Evolutionary conservation across 2,797 vertebrate genomes (phyloP).

Genomic region (Crypturellus tataupa): DNA sequence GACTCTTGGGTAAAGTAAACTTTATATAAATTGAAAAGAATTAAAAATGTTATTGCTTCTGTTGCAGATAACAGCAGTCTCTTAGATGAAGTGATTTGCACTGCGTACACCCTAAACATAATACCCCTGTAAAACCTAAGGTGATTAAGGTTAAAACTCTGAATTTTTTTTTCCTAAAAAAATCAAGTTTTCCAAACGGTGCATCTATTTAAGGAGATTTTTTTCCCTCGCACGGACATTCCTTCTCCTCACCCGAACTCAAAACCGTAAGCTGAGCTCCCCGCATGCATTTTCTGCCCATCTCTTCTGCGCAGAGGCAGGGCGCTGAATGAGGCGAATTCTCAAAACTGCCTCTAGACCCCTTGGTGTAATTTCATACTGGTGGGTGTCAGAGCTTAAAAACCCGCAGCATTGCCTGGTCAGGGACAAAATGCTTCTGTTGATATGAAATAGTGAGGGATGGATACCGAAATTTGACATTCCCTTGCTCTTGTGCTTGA

Average conservation of each 20-base stretch:
- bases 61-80: background rate
- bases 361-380: background rate
- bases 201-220: background rate
- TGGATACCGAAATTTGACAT: background rate
- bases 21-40: background rate
- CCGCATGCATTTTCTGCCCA: background rate
- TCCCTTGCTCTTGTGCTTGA: background rate
- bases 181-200: background rate
- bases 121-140: background rate
- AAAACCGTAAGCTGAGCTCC: background rate
- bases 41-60: background rate
- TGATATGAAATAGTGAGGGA: background rate
- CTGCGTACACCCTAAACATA: fast-evolving
- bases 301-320: background rate
- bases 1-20: background rate
- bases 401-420: background rate
- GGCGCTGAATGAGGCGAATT: background rate
- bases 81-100: background rate
- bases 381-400: background rate
- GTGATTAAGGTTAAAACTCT: background rate
- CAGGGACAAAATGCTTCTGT: background rate
- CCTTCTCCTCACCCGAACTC: background rate
- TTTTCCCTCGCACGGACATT: background rate
- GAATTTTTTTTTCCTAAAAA: background rate
- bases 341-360: background rate